Percentiles rank a stretch among this genome's conserved stretches.
These are phyloP conservation scores for Ahaetulla prasina DNA, from an alignment of 2,113 vertebrate species.

Conservation along the genomic window DNA sequence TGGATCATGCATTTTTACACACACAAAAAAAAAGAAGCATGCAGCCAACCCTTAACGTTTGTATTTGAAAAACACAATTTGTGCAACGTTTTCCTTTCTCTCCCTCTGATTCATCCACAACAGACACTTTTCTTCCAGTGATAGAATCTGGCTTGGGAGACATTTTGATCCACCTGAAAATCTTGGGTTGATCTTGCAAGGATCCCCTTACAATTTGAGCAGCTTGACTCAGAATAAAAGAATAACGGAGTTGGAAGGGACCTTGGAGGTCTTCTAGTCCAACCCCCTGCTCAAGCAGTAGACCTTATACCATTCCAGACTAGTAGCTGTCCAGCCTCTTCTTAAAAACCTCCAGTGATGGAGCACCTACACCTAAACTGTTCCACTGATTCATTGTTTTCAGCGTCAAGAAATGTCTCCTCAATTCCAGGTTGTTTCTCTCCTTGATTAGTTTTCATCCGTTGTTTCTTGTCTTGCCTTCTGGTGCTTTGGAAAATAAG, in stretches of 20 bases:
- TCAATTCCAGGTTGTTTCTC: neutral
- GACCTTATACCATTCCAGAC: neutral
- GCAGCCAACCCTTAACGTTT: neutral
- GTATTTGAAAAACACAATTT: neutral
- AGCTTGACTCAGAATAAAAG: neutral
- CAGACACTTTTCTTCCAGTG: neutral
- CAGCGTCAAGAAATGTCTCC: neutral
- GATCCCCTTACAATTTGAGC: slow-evolving; percentile 43
- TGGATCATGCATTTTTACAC: neutral
- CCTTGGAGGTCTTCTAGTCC: neutral
- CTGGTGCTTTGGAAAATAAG: neutral
- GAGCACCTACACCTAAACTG: neutral
- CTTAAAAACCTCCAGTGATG: no score
- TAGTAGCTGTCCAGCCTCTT: no score
- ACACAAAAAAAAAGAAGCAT: neutral
- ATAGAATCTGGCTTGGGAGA: neutral
- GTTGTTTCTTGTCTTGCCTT: neutral
- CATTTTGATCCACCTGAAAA: no score
- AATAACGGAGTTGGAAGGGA: neutral
- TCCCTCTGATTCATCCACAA: neutral
- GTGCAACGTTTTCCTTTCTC: neutral
- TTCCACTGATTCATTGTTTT: neutral
- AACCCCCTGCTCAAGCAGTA: no score
- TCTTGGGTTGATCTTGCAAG: slow-evolving; percentile 13
- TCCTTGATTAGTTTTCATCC: neutral